Conservation (phyloP, 2,113 vertebrate species). For the Forbesichthys papilliferus region DNA sequence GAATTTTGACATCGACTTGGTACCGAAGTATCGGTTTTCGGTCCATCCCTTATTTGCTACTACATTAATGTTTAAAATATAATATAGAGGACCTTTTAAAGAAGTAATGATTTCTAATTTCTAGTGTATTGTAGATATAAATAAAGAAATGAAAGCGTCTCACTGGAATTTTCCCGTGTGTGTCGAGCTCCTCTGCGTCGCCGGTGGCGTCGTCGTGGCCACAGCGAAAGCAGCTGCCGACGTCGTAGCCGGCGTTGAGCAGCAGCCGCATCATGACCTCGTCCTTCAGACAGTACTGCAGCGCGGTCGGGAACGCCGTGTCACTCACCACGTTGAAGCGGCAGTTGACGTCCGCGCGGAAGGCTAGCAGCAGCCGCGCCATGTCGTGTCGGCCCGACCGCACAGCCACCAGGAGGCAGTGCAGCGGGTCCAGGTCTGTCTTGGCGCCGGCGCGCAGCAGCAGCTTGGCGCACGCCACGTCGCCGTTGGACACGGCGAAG, state of each 20-base stretch:
- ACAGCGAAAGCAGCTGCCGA: slow-evolving; percentile 60
- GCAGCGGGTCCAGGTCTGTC: slow-evolving; percentile 84
- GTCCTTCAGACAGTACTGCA: slow-evolving; percentile 87
- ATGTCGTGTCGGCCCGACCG: slow-evolving; percentile 82
- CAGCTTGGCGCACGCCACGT: slow-evolving; percentile 77
- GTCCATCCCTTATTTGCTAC: no score
- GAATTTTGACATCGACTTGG: no score
- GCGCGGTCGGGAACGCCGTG: slow-evolving; percentile 83
- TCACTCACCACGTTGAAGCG: slow-evolving; percentile 85
- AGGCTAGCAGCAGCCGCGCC: slow-evolving; percentile 79
- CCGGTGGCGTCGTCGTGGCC: slow-evolving; percentile 22
- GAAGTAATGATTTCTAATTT: no score
- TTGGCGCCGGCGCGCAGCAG: slow-evolving; percentile 80
- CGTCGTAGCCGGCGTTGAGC: slow-evolving; percentile 84
- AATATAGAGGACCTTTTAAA: neutral
- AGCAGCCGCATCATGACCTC: slow-evolving; percentile 88
- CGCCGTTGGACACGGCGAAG: slow-evolving; percentile 84
- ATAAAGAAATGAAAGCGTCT: slow-evolving; percentile 13
- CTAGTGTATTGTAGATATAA: no score
- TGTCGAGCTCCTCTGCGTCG: neutral
- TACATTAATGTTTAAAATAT: no score
- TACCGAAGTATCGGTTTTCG: no score
- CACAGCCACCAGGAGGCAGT: slow-evolving; percentile 86
- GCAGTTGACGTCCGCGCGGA: slow-evolving; percentile 83
- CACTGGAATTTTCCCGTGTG: slow-evolving; percentile 44